Evolutionary conservation across 1,140 invertebrate genomes (phyloP).

Genomic region (Melipona quadrifasciata): DNA sequence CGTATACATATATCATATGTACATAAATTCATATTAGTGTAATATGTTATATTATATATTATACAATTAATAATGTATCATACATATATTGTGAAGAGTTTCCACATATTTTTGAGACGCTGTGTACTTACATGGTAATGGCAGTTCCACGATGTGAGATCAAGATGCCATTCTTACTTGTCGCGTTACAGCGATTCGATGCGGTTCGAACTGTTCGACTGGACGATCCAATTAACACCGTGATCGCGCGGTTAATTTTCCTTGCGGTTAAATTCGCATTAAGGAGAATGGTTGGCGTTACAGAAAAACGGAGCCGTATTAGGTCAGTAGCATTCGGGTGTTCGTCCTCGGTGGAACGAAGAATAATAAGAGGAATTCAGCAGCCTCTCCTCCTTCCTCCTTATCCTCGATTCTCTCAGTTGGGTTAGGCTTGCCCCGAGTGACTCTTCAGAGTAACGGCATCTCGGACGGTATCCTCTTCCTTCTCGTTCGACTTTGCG

Average conservation of each 20-base stretch:
- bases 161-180: not conserved
- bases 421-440: slow-evolving; percentile 62
- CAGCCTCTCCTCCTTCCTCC: slow-evolving; percentile 30
- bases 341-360: slow-evolving; percentile 21
- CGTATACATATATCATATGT: too few relatives aligned
- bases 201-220: not conserved
- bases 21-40: too few relatives aligned
- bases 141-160: too few relatives aligned
- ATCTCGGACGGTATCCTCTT: slow-evolving; percentile 44
- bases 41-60: too few relatives aligned
- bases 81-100: too few relatives aligned
- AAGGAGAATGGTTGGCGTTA: not conserved
- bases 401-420: slow-evolving; percentile 48
- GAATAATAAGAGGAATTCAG: slow-evolving; percentile 46
- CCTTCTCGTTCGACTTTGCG: slow-evolving; percentile 16
- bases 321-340: slow-evolving; percentile 60
- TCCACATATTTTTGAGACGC: too few relatives aligned
- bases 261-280: not conserved
- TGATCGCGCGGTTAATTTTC: not conserved
- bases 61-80: too few relatives aligned
- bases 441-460: slow-evolving; percentile 67
- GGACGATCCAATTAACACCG: not conserved
- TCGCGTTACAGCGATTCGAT: too few relatives aligned
- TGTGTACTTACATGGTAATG: too few relatives aligned
- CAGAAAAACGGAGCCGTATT: slow-evolving; percentile 38